Evolutionary conservation across 2,797 vertebrate species (phyloP).

Genomic region (Threskiornis aethiopicus): DNA sequence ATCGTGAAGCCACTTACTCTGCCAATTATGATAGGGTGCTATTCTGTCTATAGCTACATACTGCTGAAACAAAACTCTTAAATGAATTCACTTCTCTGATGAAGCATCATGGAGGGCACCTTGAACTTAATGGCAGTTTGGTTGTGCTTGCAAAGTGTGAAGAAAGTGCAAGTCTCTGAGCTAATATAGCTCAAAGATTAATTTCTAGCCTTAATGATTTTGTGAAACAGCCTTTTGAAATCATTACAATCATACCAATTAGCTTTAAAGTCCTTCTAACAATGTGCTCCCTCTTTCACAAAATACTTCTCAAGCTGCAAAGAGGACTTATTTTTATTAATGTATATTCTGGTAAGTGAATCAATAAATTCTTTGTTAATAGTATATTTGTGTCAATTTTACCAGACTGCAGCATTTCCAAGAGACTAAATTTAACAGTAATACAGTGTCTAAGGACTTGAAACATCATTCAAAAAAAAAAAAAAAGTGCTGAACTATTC

Average conservation of each 20-base stretch:
- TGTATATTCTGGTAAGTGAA: slow-evolving; percentile 35
- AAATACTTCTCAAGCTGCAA: background rate
- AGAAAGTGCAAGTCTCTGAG: slow-evolving; percentile 65
- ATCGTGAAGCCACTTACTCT: background rate
- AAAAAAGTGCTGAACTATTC: background rate
- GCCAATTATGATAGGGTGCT: background rate
- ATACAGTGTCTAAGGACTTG: background rate
- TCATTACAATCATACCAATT: slow-evolving; percentile 62
- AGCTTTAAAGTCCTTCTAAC: slow-evolving; percentile 36
- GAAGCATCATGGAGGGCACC: slow-evolving; percentile 57
- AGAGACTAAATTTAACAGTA: slow-evolving; percentile 26
- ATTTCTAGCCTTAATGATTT: slow-evolving; percentile 66
- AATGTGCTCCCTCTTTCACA: background rate
- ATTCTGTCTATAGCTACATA: background rate
- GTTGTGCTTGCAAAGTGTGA: slow-evolving; percentile 67
- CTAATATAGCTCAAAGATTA: slow-evolving; percentile 69
- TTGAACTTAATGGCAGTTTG: slow-evolving; percentile 61
- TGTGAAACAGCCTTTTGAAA: slow-evolving; percentile 57
- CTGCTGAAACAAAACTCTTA: slow-evolving; percentile 9
- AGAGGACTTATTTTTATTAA: slow-evolving; percentile 42
- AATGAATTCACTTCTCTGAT: slow-evolving; percentile 38
- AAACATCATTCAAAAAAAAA: background rate
- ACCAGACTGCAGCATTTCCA: slow-evolving; percentile 6
- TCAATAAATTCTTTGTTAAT: slow-evolving; percentile 36
- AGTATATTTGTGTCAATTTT: slow-evolving; percentile 40